phyloP scores from a whole-genome alignment of 2,888 invertebrate species.

The Nephrotoma flavescens region DNA sequence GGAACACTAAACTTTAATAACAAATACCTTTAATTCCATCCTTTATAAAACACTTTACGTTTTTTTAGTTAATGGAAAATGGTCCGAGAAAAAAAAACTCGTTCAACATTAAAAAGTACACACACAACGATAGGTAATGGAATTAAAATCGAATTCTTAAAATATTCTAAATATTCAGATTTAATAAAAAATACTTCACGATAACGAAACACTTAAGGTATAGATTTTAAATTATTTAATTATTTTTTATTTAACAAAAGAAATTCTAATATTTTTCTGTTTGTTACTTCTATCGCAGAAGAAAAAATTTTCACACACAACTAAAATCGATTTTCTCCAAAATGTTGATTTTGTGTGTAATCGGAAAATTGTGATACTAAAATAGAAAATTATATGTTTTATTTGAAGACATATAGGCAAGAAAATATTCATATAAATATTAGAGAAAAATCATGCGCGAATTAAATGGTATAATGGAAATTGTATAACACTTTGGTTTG shows the following conservation, averaged over 20 bases:
- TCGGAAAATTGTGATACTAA: not conserved
- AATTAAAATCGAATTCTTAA: not conserved
- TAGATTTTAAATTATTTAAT: not conserved
- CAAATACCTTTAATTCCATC: not conserved
- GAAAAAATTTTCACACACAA: not conserved
- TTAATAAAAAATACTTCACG: not conserved
- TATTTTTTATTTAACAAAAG: not conserved
- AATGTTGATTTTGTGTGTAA: not conserved
- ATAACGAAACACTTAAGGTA: not conserved
- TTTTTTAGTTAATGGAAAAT: not conserved
- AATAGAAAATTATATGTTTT: not conserved
- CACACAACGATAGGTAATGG: not conserved
- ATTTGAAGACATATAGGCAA: not conserved
- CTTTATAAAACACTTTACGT: not conserved
- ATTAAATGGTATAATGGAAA: not conserved
- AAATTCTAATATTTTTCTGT: not conserved
- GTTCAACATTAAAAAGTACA: not conserved
- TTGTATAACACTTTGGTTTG: not conserved
- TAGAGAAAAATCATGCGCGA: not conserved
- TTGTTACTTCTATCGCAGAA: not conserved
- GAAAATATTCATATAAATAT: not conserved
- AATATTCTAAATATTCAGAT: not conserved
- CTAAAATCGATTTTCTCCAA: not conserved
- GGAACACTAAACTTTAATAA: not conserved
- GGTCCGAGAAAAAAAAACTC: not conserved